Evolutionary conservation across 2,113 vertebrate species (phyloP).

Genomic region (Albula glossodonta): DNA sequence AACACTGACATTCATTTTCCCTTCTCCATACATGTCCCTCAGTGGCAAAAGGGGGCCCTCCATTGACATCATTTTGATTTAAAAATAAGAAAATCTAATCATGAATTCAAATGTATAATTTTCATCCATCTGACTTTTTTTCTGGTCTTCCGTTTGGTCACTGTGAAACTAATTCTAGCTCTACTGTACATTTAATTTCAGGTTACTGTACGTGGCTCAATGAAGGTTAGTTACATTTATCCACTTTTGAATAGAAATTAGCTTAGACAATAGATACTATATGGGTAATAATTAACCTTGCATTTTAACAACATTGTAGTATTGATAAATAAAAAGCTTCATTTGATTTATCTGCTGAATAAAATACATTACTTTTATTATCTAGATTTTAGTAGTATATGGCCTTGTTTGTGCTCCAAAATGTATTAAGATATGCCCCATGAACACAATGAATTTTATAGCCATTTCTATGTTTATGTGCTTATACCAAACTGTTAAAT

Average conservation of each 20-base stretch:
- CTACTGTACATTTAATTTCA: constrained; percentile 46
- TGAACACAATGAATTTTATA: background rate
- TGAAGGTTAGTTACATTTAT: constrained; percentile 45
- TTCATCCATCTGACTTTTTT: constrained; percentile 7
- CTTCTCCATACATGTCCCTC: background rate
- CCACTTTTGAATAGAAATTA: constrained; percentile 19
- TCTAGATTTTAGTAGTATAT: background rate
- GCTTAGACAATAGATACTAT: constrained; percentile 18
- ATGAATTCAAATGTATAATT: background rate
- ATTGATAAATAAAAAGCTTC: background rate
- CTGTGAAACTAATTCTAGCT: constrained; percentile 38
- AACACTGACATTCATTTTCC: background rate
- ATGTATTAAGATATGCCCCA: background rate
- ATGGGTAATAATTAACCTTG: constrained; percentile 15
- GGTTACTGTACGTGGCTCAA: constrained; percentile 43
- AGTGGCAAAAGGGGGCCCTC: background rate
- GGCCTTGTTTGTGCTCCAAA: background rate
- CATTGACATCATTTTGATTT: background rate
- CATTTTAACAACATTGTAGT: background rate
- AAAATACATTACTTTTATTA: background rate
- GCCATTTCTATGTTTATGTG: background rate
- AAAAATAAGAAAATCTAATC: background rate
- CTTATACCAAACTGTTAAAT: background rate
- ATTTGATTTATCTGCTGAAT: no score
- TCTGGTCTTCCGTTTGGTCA: constrained; percentile 8